Evolutionary conservation across 2,888 invertebrate species (phyloP).

Genomic region (Mactromeris polynyma): DNA sequence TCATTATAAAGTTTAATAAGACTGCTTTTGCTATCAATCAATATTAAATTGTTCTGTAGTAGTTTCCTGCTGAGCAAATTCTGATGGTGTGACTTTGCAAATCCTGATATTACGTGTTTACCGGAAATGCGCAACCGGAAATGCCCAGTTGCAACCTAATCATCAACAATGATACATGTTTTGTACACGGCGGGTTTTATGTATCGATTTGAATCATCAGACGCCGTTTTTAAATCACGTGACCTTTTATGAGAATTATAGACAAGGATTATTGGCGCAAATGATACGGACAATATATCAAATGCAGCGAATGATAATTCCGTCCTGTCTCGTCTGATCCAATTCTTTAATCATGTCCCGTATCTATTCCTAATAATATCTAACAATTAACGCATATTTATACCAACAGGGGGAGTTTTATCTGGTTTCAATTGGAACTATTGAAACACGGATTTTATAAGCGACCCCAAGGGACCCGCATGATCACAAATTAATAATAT

Average conservation of each 20-base stretch:
- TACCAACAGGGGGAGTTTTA: no score
- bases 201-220: neutral
- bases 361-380: no score
- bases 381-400: no score
- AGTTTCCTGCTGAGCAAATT: neutral
- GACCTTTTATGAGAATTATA: neutral
- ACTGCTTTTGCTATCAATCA: neutral
- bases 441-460: no score
- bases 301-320: no score
- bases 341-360: no score
- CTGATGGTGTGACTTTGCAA: neutral
- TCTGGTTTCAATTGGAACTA: no score
- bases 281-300: no score
- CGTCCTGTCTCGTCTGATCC: no score
- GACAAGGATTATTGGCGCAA: no score
- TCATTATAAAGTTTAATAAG: neutral
- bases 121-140: slow-evolving; percentile 4
- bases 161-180: neutral
- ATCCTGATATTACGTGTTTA: neutral
- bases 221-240: neutral
- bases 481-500: no score
- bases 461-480: no score
- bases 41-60: neutral
- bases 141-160: slow-evolving; percentile 11
- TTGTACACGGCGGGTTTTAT: neutral